Percentiles rank a stretch among this genome's conserved stretches.
phyloP scores from a whole-genome alignment of 2,113 vertebrate species.

The Sarotherodon lohbergeri region DNA sequence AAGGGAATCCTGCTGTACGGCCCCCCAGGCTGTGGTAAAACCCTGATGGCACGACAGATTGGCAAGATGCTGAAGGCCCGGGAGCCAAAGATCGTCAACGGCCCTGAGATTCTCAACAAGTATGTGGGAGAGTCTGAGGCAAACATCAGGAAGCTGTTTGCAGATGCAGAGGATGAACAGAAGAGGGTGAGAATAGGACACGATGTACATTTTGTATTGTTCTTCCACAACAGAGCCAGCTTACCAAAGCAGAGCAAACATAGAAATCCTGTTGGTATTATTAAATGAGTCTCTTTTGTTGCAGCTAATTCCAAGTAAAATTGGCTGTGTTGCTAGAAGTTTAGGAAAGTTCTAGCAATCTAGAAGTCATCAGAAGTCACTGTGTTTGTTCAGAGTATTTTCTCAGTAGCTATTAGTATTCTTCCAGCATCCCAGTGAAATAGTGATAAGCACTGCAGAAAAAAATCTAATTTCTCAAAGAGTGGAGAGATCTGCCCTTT shows the following conservation, averaged over 20 bases:
- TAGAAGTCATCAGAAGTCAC: background rate
- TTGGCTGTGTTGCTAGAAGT: background rate
- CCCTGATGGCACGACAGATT: conserved; percentile 95
- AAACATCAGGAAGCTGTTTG: conserved; percentile 96
- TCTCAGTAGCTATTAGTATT: background rate
- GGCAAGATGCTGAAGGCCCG: conserved; percentile 97
- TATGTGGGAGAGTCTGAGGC: conserved; percentile 96
- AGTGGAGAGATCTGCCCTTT: conserved; percentile 69
- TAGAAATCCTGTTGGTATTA: background rate
- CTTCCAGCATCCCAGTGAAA: background rate
- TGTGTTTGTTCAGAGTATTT: background rate
- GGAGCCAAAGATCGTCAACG: conserved; percentile 95
- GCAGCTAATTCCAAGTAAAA: background rate
- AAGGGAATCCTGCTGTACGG: conserved; percentile 96
- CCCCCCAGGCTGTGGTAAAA: conserved; percentile 95
- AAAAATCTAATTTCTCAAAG: conserved; percentile 48
- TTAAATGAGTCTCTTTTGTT: background rate
- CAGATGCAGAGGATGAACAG: conserved; percentile 95
- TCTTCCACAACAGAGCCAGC: background rate
- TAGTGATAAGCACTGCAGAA: conserved; percentile 1
- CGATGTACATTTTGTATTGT: background rate
- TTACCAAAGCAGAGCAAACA: background rate
- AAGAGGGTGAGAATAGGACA: conserved; percentile 78
- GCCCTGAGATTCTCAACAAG: conserved; percentile 96
- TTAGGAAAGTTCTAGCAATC: background rate